Evolutionary conservation across 2,888 invertebrate species (phyloP).

Genomic region (Ptychoptera contaminata): DNA sequence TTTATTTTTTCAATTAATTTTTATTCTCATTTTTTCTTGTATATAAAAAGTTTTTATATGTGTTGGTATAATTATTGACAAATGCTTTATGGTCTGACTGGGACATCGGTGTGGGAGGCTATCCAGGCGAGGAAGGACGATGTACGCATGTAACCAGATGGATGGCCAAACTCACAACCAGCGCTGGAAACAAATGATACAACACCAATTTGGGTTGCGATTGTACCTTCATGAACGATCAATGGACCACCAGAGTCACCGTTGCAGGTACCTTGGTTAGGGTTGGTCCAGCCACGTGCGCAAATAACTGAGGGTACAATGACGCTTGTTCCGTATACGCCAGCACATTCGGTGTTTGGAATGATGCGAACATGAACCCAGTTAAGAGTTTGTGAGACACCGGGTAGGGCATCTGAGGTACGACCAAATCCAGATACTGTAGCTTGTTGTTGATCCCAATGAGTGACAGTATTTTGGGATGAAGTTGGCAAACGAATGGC

Average conservation of each 20-base stretch:
- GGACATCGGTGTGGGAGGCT: slow-evolving; percentile 8
- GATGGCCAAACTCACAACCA: slow-evolving; percentile 11
- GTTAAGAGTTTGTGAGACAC: neutral
- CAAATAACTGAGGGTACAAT: slow-evolving; percentile 10
- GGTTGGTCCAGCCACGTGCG: slow-evolving; percentile 8
- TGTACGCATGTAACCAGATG: slow-evolving; percentile 11
- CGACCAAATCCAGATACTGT: slow-evolving; percentile 1
- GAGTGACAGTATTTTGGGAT: neutral
- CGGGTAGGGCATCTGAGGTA: neutral
- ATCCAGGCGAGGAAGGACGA: slow-evolving; percentile 12
- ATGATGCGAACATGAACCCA: slow-evolving; percentile 8
- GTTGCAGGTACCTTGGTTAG: slow-evolving; percentile 10
- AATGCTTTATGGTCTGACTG: neutral
- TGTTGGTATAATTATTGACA: too few species aligned
- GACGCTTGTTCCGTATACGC: slow-evolving; percentile 8
- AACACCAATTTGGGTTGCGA: slow-evolving; percentile 11
- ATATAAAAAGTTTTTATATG: too few species aligned
- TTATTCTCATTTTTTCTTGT: too few species aligned
- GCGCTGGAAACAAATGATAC: slow-evolving; percentile 11
- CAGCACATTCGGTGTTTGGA: slow-evolving; percentile 9
- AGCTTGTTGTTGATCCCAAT: neutral
- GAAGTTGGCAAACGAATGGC: neutral
- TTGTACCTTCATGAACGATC: slow-evolving; percentile 6
- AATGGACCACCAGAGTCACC: slow-evolving; percentile 13
- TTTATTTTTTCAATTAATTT: too few species aligned